phyloP scores from a whole-genome alignment of 2,113 vertebrate species.

The Lipophrys pholis region DNA sequence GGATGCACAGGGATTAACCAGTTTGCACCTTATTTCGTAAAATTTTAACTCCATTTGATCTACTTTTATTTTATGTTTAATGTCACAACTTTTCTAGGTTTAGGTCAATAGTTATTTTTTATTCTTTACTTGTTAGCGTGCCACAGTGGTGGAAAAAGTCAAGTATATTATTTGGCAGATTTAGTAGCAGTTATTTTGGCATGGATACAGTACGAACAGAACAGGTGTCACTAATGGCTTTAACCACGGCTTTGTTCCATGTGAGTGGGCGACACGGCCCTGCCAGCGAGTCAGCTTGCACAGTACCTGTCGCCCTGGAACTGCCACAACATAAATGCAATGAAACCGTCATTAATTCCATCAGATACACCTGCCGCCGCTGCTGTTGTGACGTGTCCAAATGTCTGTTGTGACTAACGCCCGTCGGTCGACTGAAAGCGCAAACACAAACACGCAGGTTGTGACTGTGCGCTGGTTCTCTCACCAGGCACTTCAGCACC shows the following conservation, averaged over 20 bases:
- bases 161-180: background rate
- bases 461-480: constrained; percentile 29
- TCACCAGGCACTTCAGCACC: constrained; percentile 85
- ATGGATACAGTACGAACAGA: background rate
- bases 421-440: background rate
- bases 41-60: no score
- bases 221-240: constrained; percentile 17
- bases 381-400: background rate
- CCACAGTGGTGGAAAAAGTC: background rate
- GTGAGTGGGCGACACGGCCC: background rate
- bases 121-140: background rate
- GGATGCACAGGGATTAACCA: no score
- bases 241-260: constrained; percentile 3
- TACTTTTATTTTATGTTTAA: no score
- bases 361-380: constrained; percentile 2
- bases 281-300: constrained; percentile 17
- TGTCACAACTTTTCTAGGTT: no score
- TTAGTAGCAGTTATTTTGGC: constrained; percentile 1
- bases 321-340: background rate
- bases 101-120: no score
- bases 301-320: background rate
- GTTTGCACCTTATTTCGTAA: no score
- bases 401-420: background rate
- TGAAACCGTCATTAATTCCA: constrained; percentile 2
- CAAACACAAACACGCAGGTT: background rate